Evolutionary conservation across 2,797 vertebrate genomes (phyloP).

Genomic region (Saxicola maurus): DNA sequence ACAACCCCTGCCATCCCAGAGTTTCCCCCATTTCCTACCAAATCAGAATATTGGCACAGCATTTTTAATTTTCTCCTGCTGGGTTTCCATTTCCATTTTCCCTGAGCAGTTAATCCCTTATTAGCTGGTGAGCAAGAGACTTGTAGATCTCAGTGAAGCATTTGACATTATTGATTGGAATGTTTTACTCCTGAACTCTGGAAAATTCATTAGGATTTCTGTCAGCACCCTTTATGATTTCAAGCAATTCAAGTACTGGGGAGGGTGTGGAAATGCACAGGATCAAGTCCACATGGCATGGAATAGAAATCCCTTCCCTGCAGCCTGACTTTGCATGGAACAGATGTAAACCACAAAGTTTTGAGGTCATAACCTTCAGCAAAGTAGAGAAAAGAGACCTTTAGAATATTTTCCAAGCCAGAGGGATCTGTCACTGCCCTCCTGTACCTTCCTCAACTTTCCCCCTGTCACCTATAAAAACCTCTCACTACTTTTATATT

Average conservation of each 20-base stretch:
- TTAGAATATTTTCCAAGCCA: not conserved
- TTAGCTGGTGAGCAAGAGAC: slow-evolving; percentile 15
- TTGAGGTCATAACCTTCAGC: not conserved
- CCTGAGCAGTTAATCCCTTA: slow-evolving; percentile 35
- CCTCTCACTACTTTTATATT: not conserved
- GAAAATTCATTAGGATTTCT: not conserved
- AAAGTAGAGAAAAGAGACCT: not conserved
- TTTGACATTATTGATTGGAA: slow-evolving; percentile 23
- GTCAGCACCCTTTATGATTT: not conserved
- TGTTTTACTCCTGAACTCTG: not conserved
- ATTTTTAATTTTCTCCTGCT: slow-evolving; percentile 10
- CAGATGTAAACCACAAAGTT: not conserved
- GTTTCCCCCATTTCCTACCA: not conserved
- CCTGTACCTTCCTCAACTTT: not conserved
- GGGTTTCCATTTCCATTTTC: slow-evolving; percentile 9
- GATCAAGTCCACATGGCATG: not conserved
- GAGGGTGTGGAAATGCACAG: not conserved
- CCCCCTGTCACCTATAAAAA: slow-evolving; percentile 17
- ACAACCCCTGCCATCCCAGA: not conserved
- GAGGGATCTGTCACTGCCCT: not conserved
- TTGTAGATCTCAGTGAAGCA: not conserved
- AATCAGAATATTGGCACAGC: not conserved
- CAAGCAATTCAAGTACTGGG: not conserved
- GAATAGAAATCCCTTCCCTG: not conserved
- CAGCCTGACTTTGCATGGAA: not conserved